Evolutionary conservation across 64 coral and sea anemone genomes (phyloP).

Genomic region (Actinia tenebrosa): DNA sequence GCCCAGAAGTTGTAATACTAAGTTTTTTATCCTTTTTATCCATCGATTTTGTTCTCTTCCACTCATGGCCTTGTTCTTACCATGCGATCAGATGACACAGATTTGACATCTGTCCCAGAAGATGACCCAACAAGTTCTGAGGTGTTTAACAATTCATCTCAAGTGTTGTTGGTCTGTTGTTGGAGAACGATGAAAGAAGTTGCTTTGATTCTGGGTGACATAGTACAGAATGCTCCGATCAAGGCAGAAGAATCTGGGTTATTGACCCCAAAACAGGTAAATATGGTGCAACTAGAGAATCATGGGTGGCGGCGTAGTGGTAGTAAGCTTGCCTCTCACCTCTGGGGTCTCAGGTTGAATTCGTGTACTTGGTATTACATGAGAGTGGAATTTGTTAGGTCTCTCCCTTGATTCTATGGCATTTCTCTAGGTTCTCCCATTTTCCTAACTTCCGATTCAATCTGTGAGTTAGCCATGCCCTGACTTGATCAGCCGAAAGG

Average conservation of each 20-base stretch:
- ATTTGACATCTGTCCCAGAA: neutral
- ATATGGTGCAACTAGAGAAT: neutral
- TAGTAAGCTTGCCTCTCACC: too few species aligned
- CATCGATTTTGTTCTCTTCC: neutral
- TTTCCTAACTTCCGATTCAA: too few species aligned
- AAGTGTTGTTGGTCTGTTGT: constrained; percentile 87
- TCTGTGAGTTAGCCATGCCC: too few species aligned
- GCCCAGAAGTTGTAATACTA: too few species aligned
- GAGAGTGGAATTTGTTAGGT: too few species aligned
- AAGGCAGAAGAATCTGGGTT: constrained; percentile 23
- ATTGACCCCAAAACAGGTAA: constrained; percentile 66
- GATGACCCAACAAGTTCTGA: neutral
- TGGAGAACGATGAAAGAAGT: constrained; percentile 99
- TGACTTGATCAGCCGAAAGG: too few species aligned
- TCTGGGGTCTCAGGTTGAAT: too few species aligned
- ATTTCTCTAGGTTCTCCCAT: too few species aligned
- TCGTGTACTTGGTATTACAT: too few species aligned
- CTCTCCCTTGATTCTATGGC: too few species aligned
- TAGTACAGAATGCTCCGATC: constrained; percentile 47
- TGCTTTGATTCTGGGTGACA: constrained; percentile 76
- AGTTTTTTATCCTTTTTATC: neutral
- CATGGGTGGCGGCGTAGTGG: too few species aligned
- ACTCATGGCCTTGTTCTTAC: neutral
- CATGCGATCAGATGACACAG: neutral
- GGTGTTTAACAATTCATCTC: constrained; percentile 52